These are phyloP conservation scores for Tokudaia tokunoshimensis DNA, from an alignment of 2,797 vertebrate genomes.

Conservation along the genomic window DNA sequence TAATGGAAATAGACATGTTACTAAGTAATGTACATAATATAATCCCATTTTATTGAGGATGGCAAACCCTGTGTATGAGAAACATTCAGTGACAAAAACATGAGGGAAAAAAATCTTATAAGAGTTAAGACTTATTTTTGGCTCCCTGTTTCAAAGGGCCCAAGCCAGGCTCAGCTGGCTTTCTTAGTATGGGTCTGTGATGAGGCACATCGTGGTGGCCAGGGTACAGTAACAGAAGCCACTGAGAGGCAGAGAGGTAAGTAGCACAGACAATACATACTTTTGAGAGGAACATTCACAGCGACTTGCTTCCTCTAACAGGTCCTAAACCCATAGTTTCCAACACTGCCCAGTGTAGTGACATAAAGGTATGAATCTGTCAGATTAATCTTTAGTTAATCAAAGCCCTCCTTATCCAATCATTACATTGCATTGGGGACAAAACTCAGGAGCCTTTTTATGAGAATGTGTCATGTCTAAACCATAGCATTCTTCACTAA, in stretches of 20 bases:
- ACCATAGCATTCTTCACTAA: background rate
- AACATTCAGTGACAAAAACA: background rate
- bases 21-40: background rate
- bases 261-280: no score
- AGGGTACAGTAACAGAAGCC: background rate
- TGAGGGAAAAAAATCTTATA: background rate
- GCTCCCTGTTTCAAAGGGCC: background rate
- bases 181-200: background rate
- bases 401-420: background rate
- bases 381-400: background rate
- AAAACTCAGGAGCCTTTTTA: background rate
- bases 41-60: conserved; percentile 36
- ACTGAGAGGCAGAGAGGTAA: background rate
- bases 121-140: background rate
- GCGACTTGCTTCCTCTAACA: background rate
- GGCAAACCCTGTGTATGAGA: background rate
- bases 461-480: background rate
- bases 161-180: background rate
- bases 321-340: background rate
- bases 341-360: background rate
- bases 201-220: background rate
- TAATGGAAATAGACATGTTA: conserved; percentile 31
- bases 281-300: background rate
- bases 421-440: background rate
- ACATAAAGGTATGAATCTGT: background rate